These are phyloP conservation scores for Ylistrum balloti DNA, from an alignment of 1,140 invertebrate species.

Conservation along the genomic window DNA sequence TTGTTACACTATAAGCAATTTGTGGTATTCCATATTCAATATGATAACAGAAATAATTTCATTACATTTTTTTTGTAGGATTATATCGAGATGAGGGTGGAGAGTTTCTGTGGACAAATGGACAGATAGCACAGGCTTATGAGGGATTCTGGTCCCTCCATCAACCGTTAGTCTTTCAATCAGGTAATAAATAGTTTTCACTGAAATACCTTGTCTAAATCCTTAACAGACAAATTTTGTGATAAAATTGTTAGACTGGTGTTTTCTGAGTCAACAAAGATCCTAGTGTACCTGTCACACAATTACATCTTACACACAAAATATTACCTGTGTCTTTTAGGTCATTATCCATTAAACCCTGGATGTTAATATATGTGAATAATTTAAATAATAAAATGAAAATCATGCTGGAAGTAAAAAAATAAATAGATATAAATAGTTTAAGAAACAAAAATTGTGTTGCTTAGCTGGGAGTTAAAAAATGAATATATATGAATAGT, in stretches of 20 bases:
- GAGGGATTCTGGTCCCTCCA: conserved; percentile 50
- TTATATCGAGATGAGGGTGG: conserved; percentile 48
- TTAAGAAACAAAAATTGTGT: not conserved
- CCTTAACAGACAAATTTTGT: too few species aligned
- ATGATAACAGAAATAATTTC: too few species aligned
- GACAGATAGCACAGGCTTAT: conserved; percentile 52
- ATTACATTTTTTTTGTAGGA: conserved; percentile 34
- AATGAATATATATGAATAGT: not conserved
- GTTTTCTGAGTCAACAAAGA: not conserved
- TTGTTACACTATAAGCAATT: too few species aligned
- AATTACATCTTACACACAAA: not conserved
- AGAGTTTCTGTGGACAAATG: conserved; percentile 48
- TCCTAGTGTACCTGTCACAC: not conserved
- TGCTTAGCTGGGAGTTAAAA: not conserved
- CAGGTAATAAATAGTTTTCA: not conserved
- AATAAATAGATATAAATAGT: not conserved
- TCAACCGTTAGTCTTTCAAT: conserved; percentile 49
- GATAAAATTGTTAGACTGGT: not conserved
- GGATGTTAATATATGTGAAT: not conserved
- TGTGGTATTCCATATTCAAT: too few species aligned
- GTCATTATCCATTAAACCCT: not conserved
- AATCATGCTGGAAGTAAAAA: not conserved
- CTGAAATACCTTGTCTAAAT: too few species aligned
- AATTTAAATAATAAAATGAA: not conserved
- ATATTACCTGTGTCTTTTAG: not conserved